These are phyloP conservation scores for Hermatobates lingyangjiaoensis DNA, from an alignment of 1,140 invertebrate species.

Conservation along the genomic window DNA sequence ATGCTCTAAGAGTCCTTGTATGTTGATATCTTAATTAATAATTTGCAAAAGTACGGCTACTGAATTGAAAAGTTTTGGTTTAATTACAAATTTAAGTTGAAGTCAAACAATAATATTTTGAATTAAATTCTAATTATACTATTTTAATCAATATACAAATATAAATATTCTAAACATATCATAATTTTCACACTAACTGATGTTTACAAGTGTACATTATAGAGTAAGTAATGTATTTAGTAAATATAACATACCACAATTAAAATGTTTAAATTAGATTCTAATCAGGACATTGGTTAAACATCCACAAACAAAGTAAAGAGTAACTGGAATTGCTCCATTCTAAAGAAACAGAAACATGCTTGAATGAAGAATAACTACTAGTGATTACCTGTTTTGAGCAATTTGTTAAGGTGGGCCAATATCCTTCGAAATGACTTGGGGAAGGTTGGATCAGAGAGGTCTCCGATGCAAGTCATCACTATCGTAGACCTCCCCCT, in stretches of 20 bases:
- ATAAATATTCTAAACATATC: too few species aligned
- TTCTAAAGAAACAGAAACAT: neutral
- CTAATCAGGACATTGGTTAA: neutral
- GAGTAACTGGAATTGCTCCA: neutral
- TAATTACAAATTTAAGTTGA: too few species aligned
- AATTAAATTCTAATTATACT: too few species aligned
- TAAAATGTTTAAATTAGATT: neutral
- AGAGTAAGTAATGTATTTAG: neutral
- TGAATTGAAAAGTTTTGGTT: too few species aligned
- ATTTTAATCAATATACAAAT: too few species aligned
- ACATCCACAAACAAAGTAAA: neutral
- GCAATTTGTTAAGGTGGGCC: conserved; percentile 41
- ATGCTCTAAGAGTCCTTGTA: too few species aligned
- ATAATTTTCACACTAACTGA: too few species aligned
- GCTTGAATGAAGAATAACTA: neutral
- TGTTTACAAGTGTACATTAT: neutral
- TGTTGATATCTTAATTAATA: too few species aligned
- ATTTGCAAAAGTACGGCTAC: too few species aligned
- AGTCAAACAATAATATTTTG: too few species aligned
- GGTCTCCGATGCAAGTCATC: conserved; percentile 54
- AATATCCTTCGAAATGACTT: conserved; percentile 44
- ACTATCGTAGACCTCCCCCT: too few species aligned
- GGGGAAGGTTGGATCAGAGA: conserved; percentile 53
- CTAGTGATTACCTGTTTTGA: conserved; percentile 38
- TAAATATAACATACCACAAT: neutral